These are phyloP conservation scores for Aricia agestis DNA, from an alignment of 1,140 invertebrate genomes.

Conservation along the genomic window DNA sequence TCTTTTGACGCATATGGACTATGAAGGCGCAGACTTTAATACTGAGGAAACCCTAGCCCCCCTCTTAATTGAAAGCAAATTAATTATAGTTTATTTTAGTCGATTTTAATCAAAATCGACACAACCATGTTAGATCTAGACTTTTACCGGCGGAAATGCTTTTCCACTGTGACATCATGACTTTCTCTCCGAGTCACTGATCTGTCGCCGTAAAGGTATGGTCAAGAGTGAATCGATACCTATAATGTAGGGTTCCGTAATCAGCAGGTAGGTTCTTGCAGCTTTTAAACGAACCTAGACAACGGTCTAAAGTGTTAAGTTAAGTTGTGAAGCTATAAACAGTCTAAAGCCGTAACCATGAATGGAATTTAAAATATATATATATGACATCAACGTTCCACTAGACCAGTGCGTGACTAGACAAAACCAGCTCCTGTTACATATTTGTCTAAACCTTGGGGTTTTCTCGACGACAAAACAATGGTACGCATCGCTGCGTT, in stretches of 20 bases:
- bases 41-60: no score
- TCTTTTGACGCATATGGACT: no score
- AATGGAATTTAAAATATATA: neutral
- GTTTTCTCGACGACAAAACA: conserved; percentile 41
- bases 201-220: neutral
- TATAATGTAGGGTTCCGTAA: no score
- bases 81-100: neutral
- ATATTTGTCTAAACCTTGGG: conserved; percentile 62
- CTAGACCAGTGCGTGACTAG: conserved; percentile 40
- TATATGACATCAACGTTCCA: conserved; percentile 22
- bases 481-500: neutral
- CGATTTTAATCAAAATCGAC: neutral
- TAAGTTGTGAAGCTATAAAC: no score
- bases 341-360: neutral
- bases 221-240: no score
- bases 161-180: neutral
- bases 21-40: no score
- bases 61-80: neutral
- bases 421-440: conserved; percentile 48
- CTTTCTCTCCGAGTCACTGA: neutral
- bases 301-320: no score
- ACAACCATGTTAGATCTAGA: neutral
- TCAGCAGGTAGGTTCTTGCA: no score
- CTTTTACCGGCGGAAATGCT: neutral
- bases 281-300: no score